phyloP scores from a whole-genome alignment of 2,797 vertebrate genomes.

The Trichosurus vulpecula region DNA sequence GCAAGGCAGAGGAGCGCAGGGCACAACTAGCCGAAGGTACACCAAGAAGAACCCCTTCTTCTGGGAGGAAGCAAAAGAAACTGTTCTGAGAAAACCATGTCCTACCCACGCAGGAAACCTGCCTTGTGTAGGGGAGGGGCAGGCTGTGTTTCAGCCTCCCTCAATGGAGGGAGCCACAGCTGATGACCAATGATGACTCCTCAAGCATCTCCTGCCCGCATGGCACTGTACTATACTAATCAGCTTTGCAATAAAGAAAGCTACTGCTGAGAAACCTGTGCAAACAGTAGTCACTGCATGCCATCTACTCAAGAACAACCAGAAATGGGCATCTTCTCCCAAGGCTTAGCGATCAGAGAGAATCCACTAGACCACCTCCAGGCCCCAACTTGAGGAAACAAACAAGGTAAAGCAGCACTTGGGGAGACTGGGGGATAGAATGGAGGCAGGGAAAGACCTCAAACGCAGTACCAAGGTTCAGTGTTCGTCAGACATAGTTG shows the following conservation, averaged over 20 bases:
- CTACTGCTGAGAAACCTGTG: slow-evolving; percentile 46
- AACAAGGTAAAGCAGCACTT: slow-evolving; percentile 74
- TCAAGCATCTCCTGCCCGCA: slow-evolving; percentile 43
- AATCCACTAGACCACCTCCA: slow-evolving; percentile 55
- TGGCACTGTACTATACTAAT: slow-evolving; percentile 28
- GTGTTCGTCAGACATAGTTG: background rate
- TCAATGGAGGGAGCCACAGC: background rate
- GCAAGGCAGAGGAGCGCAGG: slow-evolving; percentile 31
- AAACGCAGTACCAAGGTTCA: slow-evolving; percentile 49
- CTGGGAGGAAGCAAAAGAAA: slow-evolving; percentile 26
- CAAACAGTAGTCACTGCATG: slow-evolving; percentile 35
- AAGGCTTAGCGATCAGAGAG: slow-evolving; percentile 12
- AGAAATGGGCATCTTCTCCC: slow-evolving; percentile 46
- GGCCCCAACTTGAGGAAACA: slow-evolving; percentile 50
- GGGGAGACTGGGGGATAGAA: slow-evolving; percentile 57
- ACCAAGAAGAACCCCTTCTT: slow-evolving; percentile 47
- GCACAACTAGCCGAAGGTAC: slow-evolving; percentile 17
- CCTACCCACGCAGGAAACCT: background rate
- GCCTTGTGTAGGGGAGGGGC: background rate
- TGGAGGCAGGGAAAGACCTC: slow-evolving; percentile 51
- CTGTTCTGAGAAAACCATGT: slow-evolving; percentile 30
- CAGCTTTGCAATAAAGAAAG: slow-evolving; percentile 56
- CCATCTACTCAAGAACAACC: slow-evolving; percentile 44
- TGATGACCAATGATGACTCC: slow-evolving; percentile 22
- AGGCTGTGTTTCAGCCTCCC: slow-evolving; percentile 1